phyloP scores from a whole-genome alignment of 2,113 vertebrate genomes.

The Notechis scutatus region DNA sequence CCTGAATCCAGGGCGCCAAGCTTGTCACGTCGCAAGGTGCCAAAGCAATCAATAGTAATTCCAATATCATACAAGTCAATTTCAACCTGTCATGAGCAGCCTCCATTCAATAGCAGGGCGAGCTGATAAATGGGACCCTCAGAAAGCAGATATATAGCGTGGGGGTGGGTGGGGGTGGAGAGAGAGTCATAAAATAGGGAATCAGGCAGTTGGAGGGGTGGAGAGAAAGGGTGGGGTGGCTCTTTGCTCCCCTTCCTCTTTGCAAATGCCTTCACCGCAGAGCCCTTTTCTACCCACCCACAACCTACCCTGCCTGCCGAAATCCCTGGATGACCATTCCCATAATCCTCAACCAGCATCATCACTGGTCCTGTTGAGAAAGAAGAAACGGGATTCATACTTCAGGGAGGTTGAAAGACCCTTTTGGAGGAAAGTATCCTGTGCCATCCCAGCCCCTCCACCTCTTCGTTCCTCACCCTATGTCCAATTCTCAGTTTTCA shows the following conservation, averaged over 20 bases:
- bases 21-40: constrained; percentile 50
- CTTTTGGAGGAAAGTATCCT: neutral
- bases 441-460: neutral
- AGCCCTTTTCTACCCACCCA: no score
- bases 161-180: constrained; percentile 32
- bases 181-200: constrained; percentile 60
- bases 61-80: constrained; percentile 71
- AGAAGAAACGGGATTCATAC: neutral
- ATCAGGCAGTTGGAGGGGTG: constrained; percentile 7
- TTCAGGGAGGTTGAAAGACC: neutral
- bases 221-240: neutral
- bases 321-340: neutral
- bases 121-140: constrained; percentile 65
- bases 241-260: neutral
- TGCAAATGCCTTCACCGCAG: neutral
- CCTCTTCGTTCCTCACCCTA: neutral
- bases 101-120: constrained; percentile 53
- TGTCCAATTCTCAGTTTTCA: neutral
- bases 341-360: neutral
- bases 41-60: constrained; percentile 67
- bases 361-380: neutral
- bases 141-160: constrained; percentile 63
- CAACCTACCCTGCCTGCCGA: neutral
- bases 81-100: constrained; percentile 60
- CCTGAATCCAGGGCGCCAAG: constrained; percentile 47